A percentile compares a stretch with the other conserved stretches of the same genome.
These are phyloP conservation scores for Epizoanthus ramosus DNA, from an alignment of 92 coral and sea anemone species.

Conservation along the genomic window DNA sequence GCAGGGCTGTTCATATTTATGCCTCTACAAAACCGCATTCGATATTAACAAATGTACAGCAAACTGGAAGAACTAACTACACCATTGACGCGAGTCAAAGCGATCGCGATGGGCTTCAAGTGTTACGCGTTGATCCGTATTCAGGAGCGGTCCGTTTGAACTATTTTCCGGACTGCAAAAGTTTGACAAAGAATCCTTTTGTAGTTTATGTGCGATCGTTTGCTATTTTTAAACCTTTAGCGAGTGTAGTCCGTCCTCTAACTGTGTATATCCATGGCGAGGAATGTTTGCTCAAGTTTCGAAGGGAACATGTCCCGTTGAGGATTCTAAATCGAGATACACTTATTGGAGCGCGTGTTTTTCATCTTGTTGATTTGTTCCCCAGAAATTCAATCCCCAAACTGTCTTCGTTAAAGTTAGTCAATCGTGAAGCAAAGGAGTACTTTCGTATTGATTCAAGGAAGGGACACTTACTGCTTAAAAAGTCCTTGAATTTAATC, in stretches of 20 bases:
- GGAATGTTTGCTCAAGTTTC: slow-evolving; percentile 66
- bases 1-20: slow-evolving; percentile 78
- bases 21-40: slow-evolving; percentile 57
- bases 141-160: slow-evolving; percentile 75
- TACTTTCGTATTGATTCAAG: slow-evolving; percentile 68
- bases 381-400: slow-evolving; percentile 25
- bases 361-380: slow-evolving; percentile 56
- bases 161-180: slow-evolving; percentile 67
- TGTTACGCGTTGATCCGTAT: slow-evolving; percentile 66
- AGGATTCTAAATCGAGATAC: slow-evolving; percentile 55
- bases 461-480: slow-evolving; percentile 65
- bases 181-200: slow-evolving; percentile 60
- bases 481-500: slow-evolving; percentile 57
- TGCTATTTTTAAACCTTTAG: slow-evolving; percentile 52
- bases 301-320: slow-evolving; percentile 39
- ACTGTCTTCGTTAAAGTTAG: slow-evolving; percentile 55
- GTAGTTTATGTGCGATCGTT: slow-evolving; percentile 62
- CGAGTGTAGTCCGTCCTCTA: slow-evolving; percentile 41
- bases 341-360: slow-evolving; percentile 62
- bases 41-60: slow-evolving; percentile 66
- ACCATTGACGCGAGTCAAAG: slow-evolving; percentile 37
- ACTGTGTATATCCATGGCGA: slow-evolving; percentile 52
- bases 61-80: slow-evolving; percentile 63
- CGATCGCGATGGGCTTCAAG: slow-evolving; percentile 46
- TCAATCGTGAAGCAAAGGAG: slow-evolving; percentile 48